Base-by-base conservation (phyloP, 2,888 invertebrate species). In the Netelia inedita region DNA sequence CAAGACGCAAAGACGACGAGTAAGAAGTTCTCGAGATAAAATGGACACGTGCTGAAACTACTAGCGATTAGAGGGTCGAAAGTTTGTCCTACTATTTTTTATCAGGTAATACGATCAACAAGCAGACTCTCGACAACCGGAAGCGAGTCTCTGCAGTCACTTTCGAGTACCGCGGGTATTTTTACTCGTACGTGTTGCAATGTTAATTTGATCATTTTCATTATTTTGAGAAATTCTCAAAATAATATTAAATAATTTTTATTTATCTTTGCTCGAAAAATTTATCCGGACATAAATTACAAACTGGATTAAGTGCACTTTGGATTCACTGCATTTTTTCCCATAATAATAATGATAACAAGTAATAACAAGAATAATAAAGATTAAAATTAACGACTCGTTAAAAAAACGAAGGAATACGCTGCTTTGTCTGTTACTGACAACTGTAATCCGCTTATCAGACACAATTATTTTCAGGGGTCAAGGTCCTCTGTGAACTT, bases 391-490 rank as follows among this genome's bases (percentile, higher is more conserved):
- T 11, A 19, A 43, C 21, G n/a, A 16, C 41, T 5, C 55, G 41
- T 53, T 35, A 75, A 79, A 43, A 50, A 35, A 16, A 57, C 23
- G 16, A 11, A 57, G 69, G 57, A 72, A 72, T 43, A 72, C 28
- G 53, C 57, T 82, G 68, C 75, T 76, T 79, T 61, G 65, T 82
- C 55, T 61, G 63, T 72, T n/a, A 23, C 66, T 75, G 75, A 68
- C 43, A 72, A 68, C 16, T n/a, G 19, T 85, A 85, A 85, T 79
- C 79, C 72, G 75, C 75, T 85, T 85, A 82, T 85, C 85, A 82
- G 79, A 76, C 79, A 55, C 35, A 66, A 79, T 68, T 82, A 75
- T 85, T 82, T 79, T 16, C 46, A 75, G 82, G 72, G 85, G 79
- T 85, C 85, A 82, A 82, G 85, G 85, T 72, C 79, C 85, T 79